Conservation (phyloP, 2,113 vertebrate species). For the Hippopotamus amphibius region DNA sequence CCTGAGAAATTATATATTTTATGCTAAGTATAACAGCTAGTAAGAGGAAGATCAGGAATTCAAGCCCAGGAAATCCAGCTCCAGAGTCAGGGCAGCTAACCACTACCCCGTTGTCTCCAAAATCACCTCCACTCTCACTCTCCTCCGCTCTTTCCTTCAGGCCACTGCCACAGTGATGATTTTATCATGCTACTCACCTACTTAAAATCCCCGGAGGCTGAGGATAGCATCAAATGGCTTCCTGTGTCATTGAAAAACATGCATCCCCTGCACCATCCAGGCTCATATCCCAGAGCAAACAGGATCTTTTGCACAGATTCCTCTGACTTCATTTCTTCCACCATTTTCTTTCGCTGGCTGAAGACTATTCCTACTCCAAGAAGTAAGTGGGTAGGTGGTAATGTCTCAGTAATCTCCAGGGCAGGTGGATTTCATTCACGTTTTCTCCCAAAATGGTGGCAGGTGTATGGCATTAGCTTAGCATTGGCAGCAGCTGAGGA, state of each 20-base stretch:
- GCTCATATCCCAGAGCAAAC: neutral
- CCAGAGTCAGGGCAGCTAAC: neutral
- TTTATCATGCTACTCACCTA: neutral
- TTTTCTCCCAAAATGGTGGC: neutral
- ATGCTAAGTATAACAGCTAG: neutral
- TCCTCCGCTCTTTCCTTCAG: neutral
- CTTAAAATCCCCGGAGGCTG: neutral
- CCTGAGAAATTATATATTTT: neutral
- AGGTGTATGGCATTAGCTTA: neutral
- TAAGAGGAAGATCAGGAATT: neutral
- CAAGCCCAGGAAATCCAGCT: neutral
- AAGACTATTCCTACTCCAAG: neutral
- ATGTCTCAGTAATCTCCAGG: neutral
- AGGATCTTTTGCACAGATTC: neutral
- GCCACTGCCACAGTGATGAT: neutral
- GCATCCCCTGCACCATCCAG: neutral
- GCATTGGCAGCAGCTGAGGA: neutral
- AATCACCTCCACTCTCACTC: no score
- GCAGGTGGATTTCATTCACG: neutral
- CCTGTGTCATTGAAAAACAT: neutral
- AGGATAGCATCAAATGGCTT: neutral
- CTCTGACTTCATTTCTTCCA: neutral
- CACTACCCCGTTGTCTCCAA: neutral
- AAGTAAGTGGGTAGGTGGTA: neutral
- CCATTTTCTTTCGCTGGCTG: neutral